Evolutionary conservation across 1,140 invertebrate genomes (phyloP).

Genomic region (Maconellicoccus hirsutus): DNA sequence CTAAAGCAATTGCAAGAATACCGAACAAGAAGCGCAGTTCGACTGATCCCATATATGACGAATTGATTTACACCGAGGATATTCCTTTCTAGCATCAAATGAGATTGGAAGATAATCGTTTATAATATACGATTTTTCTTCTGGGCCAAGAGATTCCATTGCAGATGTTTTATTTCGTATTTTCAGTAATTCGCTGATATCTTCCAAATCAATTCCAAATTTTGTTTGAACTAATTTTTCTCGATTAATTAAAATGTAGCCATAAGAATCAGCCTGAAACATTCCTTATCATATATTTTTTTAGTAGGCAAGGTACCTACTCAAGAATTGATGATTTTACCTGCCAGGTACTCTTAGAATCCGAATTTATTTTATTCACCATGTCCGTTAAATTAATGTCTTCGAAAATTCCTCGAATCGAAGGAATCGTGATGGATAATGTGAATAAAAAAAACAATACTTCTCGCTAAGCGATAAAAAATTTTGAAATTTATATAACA

Average conservation of each 20-base stretch:
- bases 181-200: neutral
- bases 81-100: constrained; percentile 66
- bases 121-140: neutral
- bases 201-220: neutral
- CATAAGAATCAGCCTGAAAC: neutral
- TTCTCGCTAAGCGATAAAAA: too few relatives aligned
- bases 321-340: too few relatives aligned
- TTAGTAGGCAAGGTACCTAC: too few relatives aligned
- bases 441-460: too few relatives aligned
- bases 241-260: neutral
- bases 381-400: too few relatives aligned
- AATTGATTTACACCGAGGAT: constrained; percentile 71
- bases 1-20: constrained; percentile 30
- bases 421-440: too few relatives aligned
- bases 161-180: neutral
- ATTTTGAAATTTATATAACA: too few relatives aligned
- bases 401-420: too few relatives aligned
- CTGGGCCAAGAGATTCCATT: neutral
- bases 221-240: neutral
- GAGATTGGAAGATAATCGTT: constrained; percentile 14
- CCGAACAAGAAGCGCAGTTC: constrained; percentile 53
- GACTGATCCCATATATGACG: constrained; percentile 64
- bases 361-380: too few relatives aligned
- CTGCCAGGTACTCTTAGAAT: too few relatives aligned
- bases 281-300: too few relatives aligned